Base-by-base conservation (phyloP, 1,140 invertebrate genomes). In the Drosophila willistoni region DNA sequence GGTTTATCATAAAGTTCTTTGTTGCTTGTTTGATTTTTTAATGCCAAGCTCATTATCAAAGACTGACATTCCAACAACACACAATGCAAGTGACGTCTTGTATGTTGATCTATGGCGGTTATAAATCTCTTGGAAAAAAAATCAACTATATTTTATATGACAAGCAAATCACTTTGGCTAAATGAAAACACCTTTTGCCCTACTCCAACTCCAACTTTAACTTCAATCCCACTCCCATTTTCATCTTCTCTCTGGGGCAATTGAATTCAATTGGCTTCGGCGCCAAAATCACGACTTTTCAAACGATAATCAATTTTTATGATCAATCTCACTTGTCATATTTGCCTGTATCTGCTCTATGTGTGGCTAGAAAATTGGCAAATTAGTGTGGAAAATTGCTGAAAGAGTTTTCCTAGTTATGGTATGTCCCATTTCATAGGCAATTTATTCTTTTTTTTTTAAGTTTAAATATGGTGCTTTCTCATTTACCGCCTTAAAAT, bases 261-360 rank as follows among this genome's bases (percentile, higher is more conserved):
- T 86, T 86, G 83, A 86, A 83, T 86, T 79, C 83, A 89, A 86
- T 86, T 86, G 82, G 75, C 75, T 57, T 71, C 73, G 62, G 56
- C 51, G 73, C 67, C 44, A 62, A 17, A 34, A 76, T 78, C 83
- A 86, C 83, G 83, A 86, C 73, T 79, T 70, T 51, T 51, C 44
- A 51, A 55, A 47, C 71, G 65, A 85, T 81, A 85, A 85, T 86
- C 83, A 87, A 87, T 86, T 86, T 86, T 87, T 86, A 86, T 65
- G 83, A 86, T 86, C 83, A 82, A 86, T 86, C 81, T 86, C 72
- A 81, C 56, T 80, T 87, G 79, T 7, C 7, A 47, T 19, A 51
- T 12, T 2, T 19, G 12, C 2, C 10, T 22, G 14, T 19, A 3
- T 17, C 7, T 51, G 10, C n/a, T n/a, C n/a, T 51, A 19, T 51